Conservation (phyloP, 2,888 invertebrate genomes). For the Macrostomum cliftonense region DNA sequence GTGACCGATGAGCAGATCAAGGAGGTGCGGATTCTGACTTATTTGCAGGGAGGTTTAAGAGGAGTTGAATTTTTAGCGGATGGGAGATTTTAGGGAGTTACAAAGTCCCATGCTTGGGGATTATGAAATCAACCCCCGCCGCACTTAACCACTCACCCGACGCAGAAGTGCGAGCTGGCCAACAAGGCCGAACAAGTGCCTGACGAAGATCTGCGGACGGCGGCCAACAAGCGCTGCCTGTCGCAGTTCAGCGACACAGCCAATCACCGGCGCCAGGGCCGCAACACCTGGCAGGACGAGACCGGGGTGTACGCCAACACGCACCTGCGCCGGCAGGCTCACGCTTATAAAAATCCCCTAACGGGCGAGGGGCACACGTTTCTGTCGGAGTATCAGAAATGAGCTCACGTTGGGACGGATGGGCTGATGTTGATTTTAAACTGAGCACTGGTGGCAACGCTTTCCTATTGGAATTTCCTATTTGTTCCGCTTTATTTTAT, state of each 20-base stretch:
- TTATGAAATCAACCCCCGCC: too few species aligned
- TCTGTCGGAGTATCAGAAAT: too few species aligned
- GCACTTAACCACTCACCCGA: too few species aligned
- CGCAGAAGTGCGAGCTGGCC: neutral
- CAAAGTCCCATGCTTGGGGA: too few species aligned
- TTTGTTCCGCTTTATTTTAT: too few species aligned
- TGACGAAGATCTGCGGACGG: neutral
- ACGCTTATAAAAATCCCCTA: constrained; percentile 14
- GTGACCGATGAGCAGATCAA: neutral
- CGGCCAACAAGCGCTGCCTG: constrained; percentile 26
- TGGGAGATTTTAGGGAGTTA: too few species aligned
- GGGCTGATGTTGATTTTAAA: too few species aligned
- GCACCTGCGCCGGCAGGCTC: constrained; percentile 21
- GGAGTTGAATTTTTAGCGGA: neutral
- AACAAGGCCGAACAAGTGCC: neutral
- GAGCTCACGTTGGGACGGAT: too few species aligned
- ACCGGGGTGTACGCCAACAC: constrained; percentile 31
- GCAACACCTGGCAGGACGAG: constrained; percentile 36
- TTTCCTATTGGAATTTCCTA: too few species aligned
- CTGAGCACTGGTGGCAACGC: too few species aligned
- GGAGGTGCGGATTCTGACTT: neutral
- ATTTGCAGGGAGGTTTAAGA: neutral
- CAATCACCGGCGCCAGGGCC: constrained; percentile 25
- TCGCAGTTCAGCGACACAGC: constrained; percentile 34
- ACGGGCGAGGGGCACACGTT: too few species aligned